Evolutionary conservation across 2,797 vertebrate species (phyloP).

Genomic region (Loriculus beryllinus): DNA sequence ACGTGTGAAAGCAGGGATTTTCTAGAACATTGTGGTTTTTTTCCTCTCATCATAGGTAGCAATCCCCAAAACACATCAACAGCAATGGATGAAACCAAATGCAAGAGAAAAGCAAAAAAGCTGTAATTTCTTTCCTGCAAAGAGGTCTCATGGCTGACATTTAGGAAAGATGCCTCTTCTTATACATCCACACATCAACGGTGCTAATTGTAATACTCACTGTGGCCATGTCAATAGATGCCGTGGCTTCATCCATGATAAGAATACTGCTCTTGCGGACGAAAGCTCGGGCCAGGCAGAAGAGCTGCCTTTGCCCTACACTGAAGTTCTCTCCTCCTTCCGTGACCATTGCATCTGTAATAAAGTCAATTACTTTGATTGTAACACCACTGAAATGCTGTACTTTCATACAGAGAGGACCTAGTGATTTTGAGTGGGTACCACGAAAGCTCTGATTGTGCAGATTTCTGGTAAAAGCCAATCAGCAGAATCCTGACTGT

Average conservation of each 20-base stretch:
- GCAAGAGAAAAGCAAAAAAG: neutral
- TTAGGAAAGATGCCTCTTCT: neutral
- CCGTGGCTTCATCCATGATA: conserved; percentile 98
- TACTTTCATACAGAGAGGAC: neutral
- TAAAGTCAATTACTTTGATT: neutral
- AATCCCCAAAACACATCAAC: neutral
- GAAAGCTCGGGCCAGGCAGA: conserved; percentile 94
- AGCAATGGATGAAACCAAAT: neutral
- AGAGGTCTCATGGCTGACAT: neutral
- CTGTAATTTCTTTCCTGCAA: neutral
- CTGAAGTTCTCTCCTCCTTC: conserved; percentile 99
- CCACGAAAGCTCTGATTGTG: neutral
- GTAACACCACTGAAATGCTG: neutral
- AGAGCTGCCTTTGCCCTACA: conserved; percentile 95
- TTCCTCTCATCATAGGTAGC: neutral
- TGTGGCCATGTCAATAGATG: conserved; percentile 98
- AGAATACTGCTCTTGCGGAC: conserved; percentile 97
- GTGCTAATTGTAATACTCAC: conserved; percentile 71
- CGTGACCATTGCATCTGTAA: conserved; percentile 88
- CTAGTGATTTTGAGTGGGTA: neutral
- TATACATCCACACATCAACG: neutral
- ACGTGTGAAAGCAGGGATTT: neutral
- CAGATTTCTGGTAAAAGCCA: neutral
- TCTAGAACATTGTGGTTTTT: neutral
- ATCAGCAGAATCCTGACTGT: neutral